These are phyloP conservation scores for Sciurus niger DNA, from an alignment of 2,113 vertebrate genomes.

Conservation along the genomic window DNA sequence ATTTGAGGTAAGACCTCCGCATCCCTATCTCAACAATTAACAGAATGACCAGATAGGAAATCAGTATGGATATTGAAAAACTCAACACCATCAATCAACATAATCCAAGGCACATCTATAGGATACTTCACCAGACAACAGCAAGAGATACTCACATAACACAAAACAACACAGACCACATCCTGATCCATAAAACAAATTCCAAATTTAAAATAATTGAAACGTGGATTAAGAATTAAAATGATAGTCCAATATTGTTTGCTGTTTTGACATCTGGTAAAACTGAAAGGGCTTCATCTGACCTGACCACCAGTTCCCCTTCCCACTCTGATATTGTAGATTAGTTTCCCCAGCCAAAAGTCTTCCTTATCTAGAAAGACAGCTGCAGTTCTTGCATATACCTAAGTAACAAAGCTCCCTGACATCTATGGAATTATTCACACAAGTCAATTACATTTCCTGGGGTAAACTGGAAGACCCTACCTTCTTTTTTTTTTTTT, in stretches of 20 bases:
- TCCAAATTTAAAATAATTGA: slow-evolving; percentile 4
- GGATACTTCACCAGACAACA: background rate
- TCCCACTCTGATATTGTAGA: background rate
- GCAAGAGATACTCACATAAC: background rate
- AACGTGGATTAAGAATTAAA: background rate
- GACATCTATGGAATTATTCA: background rate
- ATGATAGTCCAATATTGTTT: background rate
- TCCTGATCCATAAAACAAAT: background rate
- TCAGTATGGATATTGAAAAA: background rate
- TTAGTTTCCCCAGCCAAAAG: background rate
- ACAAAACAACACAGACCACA: background rate
- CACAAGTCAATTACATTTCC: background rate
- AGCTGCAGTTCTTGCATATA: background rate
- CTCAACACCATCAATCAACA: background rate
- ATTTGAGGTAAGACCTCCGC: background rate
- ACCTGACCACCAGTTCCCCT: background rate
- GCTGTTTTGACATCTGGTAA: background rate
- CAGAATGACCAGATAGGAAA: background rate
- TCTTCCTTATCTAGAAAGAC: background rate
- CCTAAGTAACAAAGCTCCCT: background rate
- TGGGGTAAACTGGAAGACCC: background rate
- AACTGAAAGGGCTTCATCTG: background rate
- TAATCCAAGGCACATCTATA: background rate
- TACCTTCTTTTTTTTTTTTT: too few species aligned
- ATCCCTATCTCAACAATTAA: background rate